Percentiles rank a stretch among this genome's conserved stretches.
phyloP scores from a whole-genome alignment of 2,797 vertebrate genomes.

The Salarias fasciatus region DNA sequence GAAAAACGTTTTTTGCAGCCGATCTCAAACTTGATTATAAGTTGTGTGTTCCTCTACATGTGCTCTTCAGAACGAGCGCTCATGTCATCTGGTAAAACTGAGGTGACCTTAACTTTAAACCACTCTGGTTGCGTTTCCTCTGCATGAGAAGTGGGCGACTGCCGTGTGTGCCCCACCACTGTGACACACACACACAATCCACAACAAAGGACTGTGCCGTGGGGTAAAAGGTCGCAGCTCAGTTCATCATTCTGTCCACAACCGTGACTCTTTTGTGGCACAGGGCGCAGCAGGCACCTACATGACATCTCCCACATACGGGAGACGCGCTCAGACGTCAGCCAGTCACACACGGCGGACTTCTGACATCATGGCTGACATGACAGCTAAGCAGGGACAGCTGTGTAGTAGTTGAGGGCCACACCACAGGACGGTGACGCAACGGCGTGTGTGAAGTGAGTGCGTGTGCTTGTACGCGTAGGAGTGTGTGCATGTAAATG shows the following conservation, averaged over 20 bases:
- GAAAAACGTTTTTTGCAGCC: no score
- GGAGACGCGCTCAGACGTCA: conserved; percentile 58
- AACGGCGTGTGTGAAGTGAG: conserved; percentile 34
- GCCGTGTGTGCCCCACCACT: neutral
- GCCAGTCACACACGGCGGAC: conserved; percentile 72
- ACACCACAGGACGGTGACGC: conserved; percentile 68
- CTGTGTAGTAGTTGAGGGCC: conserved; percentile 63
- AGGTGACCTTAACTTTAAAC: neutral
- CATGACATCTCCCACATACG: conserved; percentile 47
- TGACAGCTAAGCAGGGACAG: conserved; percentile 77
- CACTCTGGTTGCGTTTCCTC: neutral
- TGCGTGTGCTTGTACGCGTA: neutral
- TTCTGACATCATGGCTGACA: conserved; percentile 74
- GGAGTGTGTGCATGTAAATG: neutral
- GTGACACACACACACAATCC: neutral
- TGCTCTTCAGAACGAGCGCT: no score
- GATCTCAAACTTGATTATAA: no score
- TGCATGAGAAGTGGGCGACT: neutral
- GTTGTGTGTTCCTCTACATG: no score
- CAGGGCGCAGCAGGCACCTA: conserved; percentile 29
- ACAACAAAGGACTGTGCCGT: neutral
- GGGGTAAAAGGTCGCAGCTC: conserved; percentile 23
- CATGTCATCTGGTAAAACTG: no score
- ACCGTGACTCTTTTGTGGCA: conserved; percentile 35
- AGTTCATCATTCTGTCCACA: conserved; percentile 31